A percentile compares a stretch with the other conserved stretches of the same genome.
phyloP scores from a whole-genome alignment of 2,888 invertebrate species.

The Dromius quadrimaculatus region DNA sequence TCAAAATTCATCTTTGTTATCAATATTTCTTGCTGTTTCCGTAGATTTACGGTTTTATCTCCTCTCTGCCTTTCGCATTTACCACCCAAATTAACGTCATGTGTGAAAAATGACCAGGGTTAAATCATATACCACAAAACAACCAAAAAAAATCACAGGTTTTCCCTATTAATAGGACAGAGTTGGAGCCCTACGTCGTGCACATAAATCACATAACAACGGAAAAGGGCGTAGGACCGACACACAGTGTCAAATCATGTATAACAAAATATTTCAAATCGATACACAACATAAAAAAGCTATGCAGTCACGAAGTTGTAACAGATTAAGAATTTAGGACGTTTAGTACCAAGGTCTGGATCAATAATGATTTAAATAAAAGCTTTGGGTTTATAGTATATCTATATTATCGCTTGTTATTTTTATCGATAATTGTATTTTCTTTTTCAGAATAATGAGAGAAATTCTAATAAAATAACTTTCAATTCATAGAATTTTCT shows the following conservation, averaged over 20 bases:
- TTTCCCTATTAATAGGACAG: constrained; percentile 42
- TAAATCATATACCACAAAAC: constrained; percentile 20
- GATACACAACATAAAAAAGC: constrained; percentile 41
- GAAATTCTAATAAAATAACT: too few species aligned
- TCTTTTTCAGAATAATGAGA: too few species aligned
- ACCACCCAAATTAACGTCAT: constrained; percentile 7
- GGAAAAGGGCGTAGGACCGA: constrained; percentile 43
- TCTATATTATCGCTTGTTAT: too few species aligned
- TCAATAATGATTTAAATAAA: too few species aligned
- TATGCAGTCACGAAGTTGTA: background rate
- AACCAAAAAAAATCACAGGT: constrained; percentile 38
- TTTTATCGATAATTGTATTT: too few species aligned
- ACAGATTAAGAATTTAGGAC: background rate
- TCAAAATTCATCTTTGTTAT: too few species aligned
- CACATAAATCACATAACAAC: constrained; percentile 44
- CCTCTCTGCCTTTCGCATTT: background rate
- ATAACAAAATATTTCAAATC: constrained; percentile 51
- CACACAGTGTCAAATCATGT: constrained; percentile 46
- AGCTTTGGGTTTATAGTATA: too few species aligned
- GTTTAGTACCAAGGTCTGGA: background rate
- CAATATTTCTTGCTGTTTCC: too few species aligned
- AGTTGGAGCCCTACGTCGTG: background rate
- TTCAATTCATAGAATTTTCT: too few species aligned
- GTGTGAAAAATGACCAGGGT: constrained; percentile 23
- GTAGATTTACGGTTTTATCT: too few species aligned